Conservation (phyloP, 2,113 vertebrate species). For the Lophura nycthemera region DNA sequence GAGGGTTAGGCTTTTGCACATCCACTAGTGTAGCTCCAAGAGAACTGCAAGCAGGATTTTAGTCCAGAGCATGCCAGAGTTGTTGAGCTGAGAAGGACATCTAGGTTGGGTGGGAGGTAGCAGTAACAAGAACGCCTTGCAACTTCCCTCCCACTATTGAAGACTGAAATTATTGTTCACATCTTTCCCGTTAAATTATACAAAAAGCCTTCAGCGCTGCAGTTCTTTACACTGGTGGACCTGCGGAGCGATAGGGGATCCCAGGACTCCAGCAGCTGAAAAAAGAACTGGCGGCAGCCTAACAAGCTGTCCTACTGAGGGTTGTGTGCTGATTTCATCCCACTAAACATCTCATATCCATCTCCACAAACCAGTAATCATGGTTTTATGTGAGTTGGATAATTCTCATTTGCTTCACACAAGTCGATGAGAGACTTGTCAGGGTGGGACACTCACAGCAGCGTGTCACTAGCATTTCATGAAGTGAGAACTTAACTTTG, state of each 20-base stretch:
- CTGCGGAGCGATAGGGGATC: not conserved
- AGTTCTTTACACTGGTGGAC: not conserved
- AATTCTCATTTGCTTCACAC: not conserved
- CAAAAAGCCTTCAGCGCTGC: not conserved
- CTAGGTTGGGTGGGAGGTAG: not conserved
- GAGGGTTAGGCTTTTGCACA: not conserved
- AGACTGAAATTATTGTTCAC: not conserved
- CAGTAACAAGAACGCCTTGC: not conserved
- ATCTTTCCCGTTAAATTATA: not conserved
- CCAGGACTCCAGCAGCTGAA: not conserved
- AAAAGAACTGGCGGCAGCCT: not conserved
- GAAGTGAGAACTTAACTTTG: not conserved
- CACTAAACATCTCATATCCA: not conserved
- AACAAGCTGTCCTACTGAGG: not conserved
- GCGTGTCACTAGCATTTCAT: not conserved
- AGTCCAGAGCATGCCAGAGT: not conserved
- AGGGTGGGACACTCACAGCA: not conserved
- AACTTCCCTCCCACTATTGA: not conserved
- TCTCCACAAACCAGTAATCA: not conserved
- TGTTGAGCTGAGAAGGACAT: not conserved
- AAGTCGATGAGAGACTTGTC: not conserved
- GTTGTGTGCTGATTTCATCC: not conserved
- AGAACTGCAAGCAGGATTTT: not conserved
- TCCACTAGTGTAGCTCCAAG: not conserved
- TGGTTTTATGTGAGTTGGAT: not conserved